A percentile compares a stretch with the other conserved stretches of the same genome.
Conservation (phyloP, 2,888 invertebrate genomes). For the Sinohyriopsis cumingii region DNA sequence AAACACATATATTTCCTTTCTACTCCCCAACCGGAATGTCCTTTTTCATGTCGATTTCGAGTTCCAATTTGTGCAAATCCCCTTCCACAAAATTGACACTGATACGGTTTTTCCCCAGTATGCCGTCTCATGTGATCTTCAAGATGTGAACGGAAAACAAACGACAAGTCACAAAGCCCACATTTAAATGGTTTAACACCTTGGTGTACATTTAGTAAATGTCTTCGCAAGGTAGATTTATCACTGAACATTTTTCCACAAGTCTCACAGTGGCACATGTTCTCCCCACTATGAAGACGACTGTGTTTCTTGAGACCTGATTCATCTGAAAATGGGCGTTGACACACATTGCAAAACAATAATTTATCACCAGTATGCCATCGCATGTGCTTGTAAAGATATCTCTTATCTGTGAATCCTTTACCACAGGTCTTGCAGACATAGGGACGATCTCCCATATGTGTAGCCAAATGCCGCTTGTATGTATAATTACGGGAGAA, state of each 20-base stretch:
- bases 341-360: constrained; percentile 1
- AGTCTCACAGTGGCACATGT: neutral
- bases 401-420: constrained; percentile 5
- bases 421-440: constrained; percentile 6
- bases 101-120: constrained; percentile 6
- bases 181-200: constrained; percentile 2
- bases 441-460: neutral
- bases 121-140: constrained; percentile 10
- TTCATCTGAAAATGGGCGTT: constrained; percentile 5
- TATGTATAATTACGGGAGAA: constrained; percentile 5
- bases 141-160: constrained; percentile 6
- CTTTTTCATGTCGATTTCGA: constrained; percentile 2
- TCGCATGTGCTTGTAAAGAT: constrained; percentile 7
- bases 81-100: constrained; percentile 4
- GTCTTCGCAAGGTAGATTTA: constrained; percentile 1
- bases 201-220: constrained; percentile 4
- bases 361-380: constrained; percentile 8
- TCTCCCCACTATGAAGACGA: neutral
- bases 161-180: constrained; percentile 1
- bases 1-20: constrained; percentile 1
- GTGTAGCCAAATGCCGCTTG: constrained; percentile 4
- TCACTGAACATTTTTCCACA: constrained; percentile 4
- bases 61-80: constrained; percentile 9
- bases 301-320: constrained; percentile 3
- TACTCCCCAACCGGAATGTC: neutral